A percentile compares a stretch with the other conserved stretches of the same genome.
Conservation (phyloP, 2,797 vertebrate species). For the Echeneis naucrates region DNA sequence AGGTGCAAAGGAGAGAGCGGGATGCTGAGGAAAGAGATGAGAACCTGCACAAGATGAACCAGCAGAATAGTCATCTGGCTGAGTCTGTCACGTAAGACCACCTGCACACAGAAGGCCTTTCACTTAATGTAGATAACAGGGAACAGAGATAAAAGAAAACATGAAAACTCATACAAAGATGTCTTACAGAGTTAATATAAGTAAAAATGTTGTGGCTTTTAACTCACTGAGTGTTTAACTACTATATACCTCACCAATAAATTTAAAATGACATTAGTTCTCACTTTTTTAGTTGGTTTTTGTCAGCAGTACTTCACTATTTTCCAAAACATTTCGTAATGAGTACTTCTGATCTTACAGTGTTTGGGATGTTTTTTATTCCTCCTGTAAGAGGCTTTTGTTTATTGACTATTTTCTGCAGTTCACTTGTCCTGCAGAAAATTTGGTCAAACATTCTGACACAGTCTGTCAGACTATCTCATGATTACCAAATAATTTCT, state of each 20-base stretch:
- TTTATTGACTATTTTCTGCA: not conserved
- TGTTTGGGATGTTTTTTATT: not conserved
- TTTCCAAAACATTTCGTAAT: not conserved
- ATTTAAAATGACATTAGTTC: not conserved
- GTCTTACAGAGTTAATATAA: not conserved
- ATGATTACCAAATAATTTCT: constrained; percentile 63
- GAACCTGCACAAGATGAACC: constrained; percentile 83
- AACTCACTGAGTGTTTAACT: not conserved
- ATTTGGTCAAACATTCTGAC: constrained; percentile 5
- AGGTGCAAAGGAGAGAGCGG: constrained; percentile 82
- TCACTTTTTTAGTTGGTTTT: not conserved
- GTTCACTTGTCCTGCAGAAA: constrained; percentile 22
- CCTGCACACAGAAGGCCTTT: not conserved
- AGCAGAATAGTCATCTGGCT: constrained; percentile 72
- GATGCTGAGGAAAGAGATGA: constrained; percentile 76
- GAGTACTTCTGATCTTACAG: not conserved
- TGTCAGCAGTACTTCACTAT: not conserved
- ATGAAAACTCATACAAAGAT: not conserved
- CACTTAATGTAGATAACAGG: not conserved
- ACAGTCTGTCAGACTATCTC: constrained; percentile 51
- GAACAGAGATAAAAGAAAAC: not conserved
- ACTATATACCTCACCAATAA: not conserved
- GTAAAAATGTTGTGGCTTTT: not conserved
- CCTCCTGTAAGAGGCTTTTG: constrained; percentile 17
- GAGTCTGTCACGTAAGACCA: constrained; percentile 75